These are phyloP conservation scores for Latheticus oryzae DNA, from an alignment of 2,888 invertebrate species.

Conservation along the genomic window DNA sequence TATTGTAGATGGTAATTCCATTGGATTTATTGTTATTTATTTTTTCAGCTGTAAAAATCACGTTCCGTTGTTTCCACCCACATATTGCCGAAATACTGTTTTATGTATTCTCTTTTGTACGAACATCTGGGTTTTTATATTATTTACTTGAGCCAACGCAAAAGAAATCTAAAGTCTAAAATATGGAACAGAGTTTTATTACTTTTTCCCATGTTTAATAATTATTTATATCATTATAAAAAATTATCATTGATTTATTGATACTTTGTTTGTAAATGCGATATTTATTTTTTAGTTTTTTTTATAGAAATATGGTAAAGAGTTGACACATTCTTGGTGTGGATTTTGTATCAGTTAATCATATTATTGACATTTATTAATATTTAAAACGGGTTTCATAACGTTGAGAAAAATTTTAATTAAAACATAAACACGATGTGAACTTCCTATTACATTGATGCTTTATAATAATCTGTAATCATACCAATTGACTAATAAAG, in stretches of 20 bases:
- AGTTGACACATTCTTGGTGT: constrained; percentile 30
- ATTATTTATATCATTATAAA: constrained; percentile 13
- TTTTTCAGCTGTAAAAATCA: constrained; percentile 35
- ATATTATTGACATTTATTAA: constrained; percentile 32
- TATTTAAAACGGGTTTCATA: constrained; percentile 32
- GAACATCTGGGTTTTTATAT: constrained; percentile 37
- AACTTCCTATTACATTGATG: constrained; percentile 30
- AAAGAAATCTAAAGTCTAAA: constrained; percentile 5
- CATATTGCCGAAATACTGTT: constrained; percentile 40
- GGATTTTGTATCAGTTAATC: constrained; percentile 31
- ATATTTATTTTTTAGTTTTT: constrained; percentile 27
- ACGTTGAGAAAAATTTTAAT: constrained; percentile 30
- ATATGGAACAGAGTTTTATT: constrained; percentile 10
- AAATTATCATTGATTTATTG: constrained; percentile 33
- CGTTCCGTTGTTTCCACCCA: constrained; percentile 43
- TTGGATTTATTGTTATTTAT: constrained; percentile 39
- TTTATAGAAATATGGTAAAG: constrained; percentile 10
- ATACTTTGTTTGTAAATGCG: constrained; percentile 35
- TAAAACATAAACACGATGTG: constrained; percentile 22
- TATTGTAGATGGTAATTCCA: constrained; percentile 1
- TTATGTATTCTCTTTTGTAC: constrained; percentile 32
- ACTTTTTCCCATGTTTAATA: constrained; percentile 16
- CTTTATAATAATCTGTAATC: constrained; percentile 25
- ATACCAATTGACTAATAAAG: constrained; percentile 18
- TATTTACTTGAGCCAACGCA: constrained; percentile 16